phyloP scores from a whole-genome alignment of 30 jellyfish, hydroid and myxozoan species.

The Nemopilema nomurai region DNA sequence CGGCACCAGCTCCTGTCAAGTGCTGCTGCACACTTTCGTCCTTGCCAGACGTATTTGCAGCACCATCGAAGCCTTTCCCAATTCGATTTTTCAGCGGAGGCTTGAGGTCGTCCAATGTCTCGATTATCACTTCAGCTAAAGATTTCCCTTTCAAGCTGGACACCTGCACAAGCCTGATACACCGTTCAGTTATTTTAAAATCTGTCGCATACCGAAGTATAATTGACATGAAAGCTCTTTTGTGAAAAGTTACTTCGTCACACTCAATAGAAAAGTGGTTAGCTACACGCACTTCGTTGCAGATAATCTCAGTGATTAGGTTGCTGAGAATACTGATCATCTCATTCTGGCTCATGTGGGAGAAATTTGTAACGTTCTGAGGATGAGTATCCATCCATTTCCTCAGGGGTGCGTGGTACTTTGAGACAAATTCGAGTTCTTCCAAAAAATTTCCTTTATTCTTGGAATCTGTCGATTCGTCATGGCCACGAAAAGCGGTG shows the following conservation, averaged over 20 bases:
- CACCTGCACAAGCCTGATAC: constrained; percentile 29
- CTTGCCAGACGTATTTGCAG: constrained; percentile 47
- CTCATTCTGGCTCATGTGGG: constrained; percentile 48
- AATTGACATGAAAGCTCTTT: too few relatives aligned
- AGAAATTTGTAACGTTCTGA: constrained; percentile 28
- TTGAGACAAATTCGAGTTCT: constrained; percentile 28
- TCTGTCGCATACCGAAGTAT: constrained; percentile 31
- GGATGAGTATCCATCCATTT: constrained; percentile 41
- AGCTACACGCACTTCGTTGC: constrained; percentile 25
- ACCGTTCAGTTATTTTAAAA: constrained; percentile 13
- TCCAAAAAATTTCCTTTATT: constrained; percentile 20
- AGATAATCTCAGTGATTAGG: constrained; percentile 24
- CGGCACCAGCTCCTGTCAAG: constrained; percentile 48
- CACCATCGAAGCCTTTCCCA: constrained; percentile 57
- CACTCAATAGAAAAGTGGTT: constrained; percentile 35
- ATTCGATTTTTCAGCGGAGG: constrained; percentile 13
- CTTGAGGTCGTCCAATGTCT: constrained; percentile 22
- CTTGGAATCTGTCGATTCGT: constrained; percentile 23
- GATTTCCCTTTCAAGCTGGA: constrained; percentile 32
- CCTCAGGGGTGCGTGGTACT: constrained; percentile 37
- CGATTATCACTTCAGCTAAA: constrained; percentile 37
- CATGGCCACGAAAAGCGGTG: too few relatives aligned
- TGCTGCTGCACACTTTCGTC: constrained; percentile 45
- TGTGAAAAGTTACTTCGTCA: constrained; percentile 36
- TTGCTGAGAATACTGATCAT: constrained; percentile 25